Base-by-base conservation (phyloP, 2,888 invertebrate species). In the Eupsilia transversa region DNA sequence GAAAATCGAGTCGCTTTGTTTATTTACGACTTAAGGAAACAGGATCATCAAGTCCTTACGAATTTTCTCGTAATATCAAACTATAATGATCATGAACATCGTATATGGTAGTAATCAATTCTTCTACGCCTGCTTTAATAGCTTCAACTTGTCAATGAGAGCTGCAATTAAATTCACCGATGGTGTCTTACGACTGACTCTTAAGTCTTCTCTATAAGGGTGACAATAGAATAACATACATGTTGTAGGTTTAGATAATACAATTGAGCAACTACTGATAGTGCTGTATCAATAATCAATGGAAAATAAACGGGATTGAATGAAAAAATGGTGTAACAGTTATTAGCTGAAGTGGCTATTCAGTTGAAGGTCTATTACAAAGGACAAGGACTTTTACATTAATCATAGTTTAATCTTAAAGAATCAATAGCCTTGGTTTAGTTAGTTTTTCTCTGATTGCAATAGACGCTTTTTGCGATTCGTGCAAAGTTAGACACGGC, bases 1-100 rank as follows among this genome's bases (percentile, higher is more conserved):
- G 86, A 87, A 88, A 88, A 86, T 91, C 88, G 89, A 90, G 89
- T 89, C 89, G 89, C 88, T 91, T 92, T 91, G 91, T 93, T 93
- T 93, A 88, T 92, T 91, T 91, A 82, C 56, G 75, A 71, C 66
- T 77, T 79, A 72, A 78, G 72, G 68, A 76, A 75, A 79, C 61
- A 66, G 30, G 56, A 82, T 59, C 77, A 67, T 71, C 70, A 65
- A 73, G 59, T 78, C 52, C 17, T 79, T 64, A 78, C 67, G 61
- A 74, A 70, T 70, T 69, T 69, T 65, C 64, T 61, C 33, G 57
- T 74, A 43, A 66, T 56, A 74, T 61, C 52, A 67, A 78, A 77
- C 65, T 56, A 71, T 74, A 84, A 83, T 86, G 69, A 80, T 73
- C 74, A 85, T 83, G 66, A 82, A 80, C 84, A 68, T 77, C 35